Percentiles rank a stretch among this genome's conserved stretches.
These are phyloP conservation scores for Dunckerocampus dactyliophorus DNA, from an alignment of 2,113 vertebrate species.

Conservation along the genomic window DNA sequence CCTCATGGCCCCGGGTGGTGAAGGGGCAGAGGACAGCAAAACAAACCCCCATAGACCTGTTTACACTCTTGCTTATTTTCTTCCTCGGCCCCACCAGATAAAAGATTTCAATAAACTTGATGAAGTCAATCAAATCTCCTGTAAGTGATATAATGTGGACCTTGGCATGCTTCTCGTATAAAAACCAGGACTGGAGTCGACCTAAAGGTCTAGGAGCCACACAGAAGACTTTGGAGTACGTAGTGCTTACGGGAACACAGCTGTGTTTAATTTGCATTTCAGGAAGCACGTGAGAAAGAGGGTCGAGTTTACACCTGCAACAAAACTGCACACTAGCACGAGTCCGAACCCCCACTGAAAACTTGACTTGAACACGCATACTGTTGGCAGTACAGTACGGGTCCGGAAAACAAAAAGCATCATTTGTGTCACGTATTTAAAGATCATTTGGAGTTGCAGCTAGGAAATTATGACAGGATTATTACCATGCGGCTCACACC, in stretches of 20 bases:
- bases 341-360: no score
- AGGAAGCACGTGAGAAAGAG: conserved; percentile 40
- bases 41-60: conserved; percentile 51
- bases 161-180: background rate
- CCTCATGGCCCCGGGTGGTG: conserved; percentile 61
- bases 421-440: no score
- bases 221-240: background rate
- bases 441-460: no score
- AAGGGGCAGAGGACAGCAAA: conserved; percentile 62
- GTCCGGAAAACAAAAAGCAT: no score
- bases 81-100: background rate
- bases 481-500: no score
- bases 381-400: no score
- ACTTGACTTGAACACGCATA: no score
- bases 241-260: conserved; percentile 59
- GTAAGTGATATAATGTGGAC: background rate
- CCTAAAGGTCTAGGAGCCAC: conserved; percentile 6
- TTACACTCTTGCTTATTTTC: conserved; percentile 59
- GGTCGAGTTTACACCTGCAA: conserved; percentile 35
- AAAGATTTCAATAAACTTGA: conserved; percentile 7
- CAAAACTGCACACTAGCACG: conserved; percentile 1
- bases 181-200: conserved; percentile 8
- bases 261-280: conserved; percentile 64
- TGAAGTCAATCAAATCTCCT: background rate
- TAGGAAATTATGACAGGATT: no score